A percentile compares a stretch with the other conserved stretches of the same genome.
Conservation (phyloP, 2,888 invertebrate genomes). For the Lasioglossum pauxillum region DNA sequence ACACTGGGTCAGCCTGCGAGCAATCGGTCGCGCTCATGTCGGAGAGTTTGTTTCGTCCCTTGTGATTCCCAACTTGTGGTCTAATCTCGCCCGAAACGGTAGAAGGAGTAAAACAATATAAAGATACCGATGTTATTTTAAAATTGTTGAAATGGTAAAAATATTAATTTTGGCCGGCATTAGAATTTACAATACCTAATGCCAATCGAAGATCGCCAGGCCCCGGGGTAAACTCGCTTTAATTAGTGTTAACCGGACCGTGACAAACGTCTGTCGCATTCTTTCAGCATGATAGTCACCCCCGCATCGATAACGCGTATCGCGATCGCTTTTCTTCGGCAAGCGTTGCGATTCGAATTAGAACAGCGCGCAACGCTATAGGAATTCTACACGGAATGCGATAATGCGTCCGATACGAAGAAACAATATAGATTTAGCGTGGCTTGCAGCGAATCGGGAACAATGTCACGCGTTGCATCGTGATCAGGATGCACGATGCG, state of each 20-base stretch:
- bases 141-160: no score
- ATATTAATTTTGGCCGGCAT: no score
- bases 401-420: conserved; percentile 10
- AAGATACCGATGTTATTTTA: no score
- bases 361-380: background rate
- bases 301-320: background rate
- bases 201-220: background rate
- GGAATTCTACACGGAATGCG: conserved; percentile 20
- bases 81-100: background rate
- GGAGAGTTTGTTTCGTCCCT: background rate
- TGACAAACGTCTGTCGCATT: background rate
- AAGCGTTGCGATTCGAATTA: conserved; percentile 21
- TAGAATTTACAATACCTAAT: background rate
- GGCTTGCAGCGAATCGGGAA: conserved; percentile 2
- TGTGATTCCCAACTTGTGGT: background rate
- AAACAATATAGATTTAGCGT: background rate
- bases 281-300: background rate
- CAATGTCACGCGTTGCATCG: conserved; percentile 18
- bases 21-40: background rate
- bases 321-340: conserved; percentile 1
- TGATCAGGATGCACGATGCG: background rate
- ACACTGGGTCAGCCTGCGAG: conserved; percentile 1
- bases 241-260: background rate
- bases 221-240: background rate
- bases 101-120: no score